These are phyloP conservation scores for Aegithalos caudatus DNA, from an alignment of 2,113 vertebrate genomes.

Conservation along the genomic window DNA sequence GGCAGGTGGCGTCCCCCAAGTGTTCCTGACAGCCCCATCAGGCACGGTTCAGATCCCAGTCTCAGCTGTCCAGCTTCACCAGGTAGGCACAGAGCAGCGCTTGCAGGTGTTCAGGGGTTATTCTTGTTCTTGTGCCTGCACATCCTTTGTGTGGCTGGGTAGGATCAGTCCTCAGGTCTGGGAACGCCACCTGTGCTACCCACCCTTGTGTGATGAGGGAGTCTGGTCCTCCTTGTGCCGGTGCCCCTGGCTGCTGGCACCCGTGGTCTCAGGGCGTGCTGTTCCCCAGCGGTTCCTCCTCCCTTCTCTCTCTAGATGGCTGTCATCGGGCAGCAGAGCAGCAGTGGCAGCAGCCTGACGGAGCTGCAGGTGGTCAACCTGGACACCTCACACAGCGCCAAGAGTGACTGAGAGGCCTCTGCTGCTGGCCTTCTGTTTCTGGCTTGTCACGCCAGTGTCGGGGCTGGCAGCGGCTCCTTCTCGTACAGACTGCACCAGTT, in stretches of 20 bases:
- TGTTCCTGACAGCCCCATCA: constrained; percentile 92
- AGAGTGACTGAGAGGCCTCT: constrained; percentile 85
- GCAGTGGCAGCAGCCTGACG: constrained; percentile 93
- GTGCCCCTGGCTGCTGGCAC: not conserved
- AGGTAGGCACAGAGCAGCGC: constrained; percentile 76
- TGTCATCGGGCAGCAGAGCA: constrained; percentile 95
- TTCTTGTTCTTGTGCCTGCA: not conserved
- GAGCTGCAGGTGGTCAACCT: constrained; percentile 97
- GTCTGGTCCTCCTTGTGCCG: not conserved
- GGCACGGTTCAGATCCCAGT: constrained; percentile 97
- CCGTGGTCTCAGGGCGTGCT: accelerated
- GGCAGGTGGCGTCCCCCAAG: constrained; percentile 89
- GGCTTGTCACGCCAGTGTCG: not conserved
- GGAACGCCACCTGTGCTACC: not conserved
- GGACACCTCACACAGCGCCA: constrained; percentile 86
- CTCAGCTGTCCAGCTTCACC: constrained; percentile 96
- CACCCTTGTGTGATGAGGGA: not conserved
- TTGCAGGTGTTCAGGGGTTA: not conserved
- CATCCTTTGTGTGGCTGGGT: not conserved
- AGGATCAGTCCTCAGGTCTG: not conserved
- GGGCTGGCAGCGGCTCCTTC: constrained; percentile 34
- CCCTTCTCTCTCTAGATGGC: constrained; percentile 83
- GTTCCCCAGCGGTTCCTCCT: not conserved
- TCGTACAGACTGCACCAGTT: constrained; percentile 81
- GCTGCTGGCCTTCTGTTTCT: constrained; percentile 19